A percentile compares a stretch with the other conserved stretches of the same genome.
phyloP scores from a whole-genome alignment of 1,140 invertebrate species.

The Drosophila rhopaloa region DNA sequence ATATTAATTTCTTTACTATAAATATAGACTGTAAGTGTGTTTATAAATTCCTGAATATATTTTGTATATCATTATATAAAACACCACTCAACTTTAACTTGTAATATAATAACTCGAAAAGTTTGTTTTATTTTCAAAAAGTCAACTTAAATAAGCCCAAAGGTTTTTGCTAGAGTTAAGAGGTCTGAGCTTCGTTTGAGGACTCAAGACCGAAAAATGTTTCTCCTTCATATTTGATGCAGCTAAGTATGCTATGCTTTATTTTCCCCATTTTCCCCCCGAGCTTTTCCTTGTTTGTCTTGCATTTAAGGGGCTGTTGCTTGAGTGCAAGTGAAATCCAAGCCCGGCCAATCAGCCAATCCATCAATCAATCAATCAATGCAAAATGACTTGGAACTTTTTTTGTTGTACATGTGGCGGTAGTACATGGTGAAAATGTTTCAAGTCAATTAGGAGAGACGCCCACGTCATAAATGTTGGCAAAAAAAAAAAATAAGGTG shows the following conservation, averaged over 20 bases:
- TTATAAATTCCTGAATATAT: no score
- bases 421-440: constrained; percentile 31
- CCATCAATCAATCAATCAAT: constrained; percentile 41
- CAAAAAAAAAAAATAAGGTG: background rate
- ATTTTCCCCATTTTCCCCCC: constrained; percentile 9
- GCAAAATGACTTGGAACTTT: constrained; percentile 51
- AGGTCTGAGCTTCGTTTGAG: background rate
- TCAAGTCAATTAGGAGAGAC: constrained; percentile 39
- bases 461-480: constrained; percentile 33
- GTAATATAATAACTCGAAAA: background rate
- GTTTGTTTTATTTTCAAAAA: constrained; percentile 10
- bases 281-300: constrained; percentile 10
- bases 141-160: constrained; percentile 8
- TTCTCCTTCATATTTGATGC: constrained; percentile 48
- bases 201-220: constrained; percentile 2
- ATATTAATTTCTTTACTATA: no score
- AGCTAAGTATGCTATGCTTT: constrained; percentile 60
- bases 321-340: constrained; percentile 45
- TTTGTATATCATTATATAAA: no score
- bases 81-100: no score
- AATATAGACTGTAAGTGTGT: no score
- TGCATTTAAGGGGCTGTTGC: constrained; percentile 28
- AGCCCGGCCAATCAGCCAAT: constrained; percentile 37
- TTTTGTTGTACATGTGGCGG: constrained; percentile 1
- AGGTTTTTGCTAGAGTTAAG: background rate